Evolutionary conservation across 2,113 vertebrate genomes (phyloP), one percentile per base, ranked within the genome.

Genomic region (Hyperoodon ampullatus): DNA sequence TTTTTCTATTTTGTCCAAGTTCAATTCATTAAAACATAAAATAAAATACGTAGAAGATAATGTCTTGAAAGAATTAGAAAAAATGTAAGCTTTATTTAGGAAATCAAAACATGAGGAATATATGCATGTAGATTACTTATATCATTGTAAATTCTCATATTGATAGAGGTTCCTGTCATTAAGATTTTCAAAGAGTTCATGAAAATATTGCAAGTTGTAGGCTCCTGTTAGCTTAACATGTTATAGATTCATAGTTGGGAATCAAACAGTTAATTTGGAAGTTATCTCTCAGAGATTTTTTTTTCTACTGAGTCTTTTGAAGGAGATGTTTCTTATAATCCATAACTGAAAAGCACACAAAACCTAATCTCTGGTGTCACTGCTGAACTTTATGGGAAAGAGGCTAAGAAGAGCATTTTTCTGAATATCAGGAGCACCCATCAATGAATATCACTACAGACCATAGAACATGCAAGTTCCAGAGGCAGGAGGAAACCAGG

Each of bases 401-500:
- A 88, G 58, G 33, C 19, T 72, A 93, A 93, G 58, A 72, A 91
- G 94, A 28, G 13, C 68, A 85, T 96, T 96, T 95, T 95, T 98
- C 97, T 98, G 33, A 94, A 81, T 11, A 44, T 77, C 75, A 85
- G 87, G 90, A 44, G 42, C 55, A 96, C 58, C 50, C 60, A 96
- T 82, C 50, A 93, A 83, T 78, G 77, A 98, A 86, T 97, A 98
- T 92, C 96, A 96, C 86, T 92, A 28, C 4, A 58, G 97, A 60
- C 95, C 96, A 97, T 94, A 97, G 33, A 88, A 97, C 94, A 95
- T 88, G 84, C 47, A 95, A 83, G n/a, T 94, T 97, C 75, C 68
- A 92, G 92, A 97, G 92, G 55, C 74, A 94, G 81, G 75, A 88
- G 81, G 86, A 92, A 97, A 80, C 21, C 26, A 88, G 28, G 15